phyloP scores from a whole-genome alignment of 1,140 invertebrate species.

The Bradynema listronoti region DNA sequence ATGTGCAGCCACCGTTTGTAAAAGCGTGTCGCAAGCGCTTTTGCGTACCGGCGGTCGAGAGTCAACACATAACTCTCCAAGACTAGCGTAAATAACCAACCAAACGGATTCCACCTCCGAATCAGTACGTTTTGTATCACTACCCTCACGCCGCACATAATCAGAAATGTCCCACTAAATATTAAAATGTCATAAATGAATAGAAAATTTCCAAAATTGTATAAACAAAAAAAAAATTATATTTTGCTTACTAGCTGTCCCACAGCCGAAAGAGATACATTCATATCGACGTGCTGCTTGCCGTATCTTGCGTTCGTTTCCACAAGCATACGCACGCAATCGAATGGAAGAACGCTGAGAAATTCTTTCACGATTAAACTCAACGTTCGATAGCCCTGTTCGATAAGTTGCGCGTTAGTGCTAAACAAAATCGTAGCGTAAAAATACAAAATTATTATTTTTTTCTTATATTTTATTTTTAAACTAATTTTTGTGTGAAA shows the following conservation, averaged over 20 bases:
- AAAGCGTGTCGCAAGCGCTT: conserved; percentile 71
- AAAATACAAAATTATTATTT: not conserved
- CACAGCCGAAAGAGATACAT: conserved; percentile 94
- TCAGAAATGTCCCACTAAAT: conserved; percentile 57
- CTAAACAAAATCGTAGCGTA: conserved; percentile 18
- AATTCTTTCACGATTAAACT: conserved; percentile 82
- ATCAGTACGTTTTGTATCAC: conserved; percentile 7
- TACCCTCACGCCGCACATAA: conserved; percentile 38
- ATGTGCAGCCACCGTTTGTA: conserved; percentile 92
- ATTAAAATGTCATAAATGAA: conserved; percentile 15
- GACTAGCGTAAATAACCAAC: conserved; percentile 55
- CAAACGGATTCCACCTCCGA: conserved; percentile 45
- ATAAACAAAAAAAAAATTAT: conserved; percentile 1
- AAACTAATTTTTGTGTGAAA: not conserved
- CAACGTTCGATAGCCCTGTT: conserved; percentile 30
- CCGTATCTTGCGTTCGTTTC: conserved; percentile 92
- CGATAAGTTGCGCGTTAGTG: conserved; percentile 36
- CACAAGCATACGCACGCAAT: conserved; percentile 79
- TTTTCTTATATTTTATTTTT: conserved; percentile 17
- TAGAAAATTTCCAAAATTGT: conserved; percentile 5
- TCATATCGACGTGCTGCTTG: conserved; percentile 87
- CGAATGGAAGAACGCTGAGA: conserved; percentile 58
- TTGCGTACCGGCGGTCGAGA: conserved; percentile 86
- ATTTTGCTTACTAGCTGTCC: conserved; percentile 73
- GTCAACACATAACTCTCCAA: conserved; percentile 85